Conservation (phyloP, 2,113 vertebrate species). For the Ochotona princeps region DNA sequence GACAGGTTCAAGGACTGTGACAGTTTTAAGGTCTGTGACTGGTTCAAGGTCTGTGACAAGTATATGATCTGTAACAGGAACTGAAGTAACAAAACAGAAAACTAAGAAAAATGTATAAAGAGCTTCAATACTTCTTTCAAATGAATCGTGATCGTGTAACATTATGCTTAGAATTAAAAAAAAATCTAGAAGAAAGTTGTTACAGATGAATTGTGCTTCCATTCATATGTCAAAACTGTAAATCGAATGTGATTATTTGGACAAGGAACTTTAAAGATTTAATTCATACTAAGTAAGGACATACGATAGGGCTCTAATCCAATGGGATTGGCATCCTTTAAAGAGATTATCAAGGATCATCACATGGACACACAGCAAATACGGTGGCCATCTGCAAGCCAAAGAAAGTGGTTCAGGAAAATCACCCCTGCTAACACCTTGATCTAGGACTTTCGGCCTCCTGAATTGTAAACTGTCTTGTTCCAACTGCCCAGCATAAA, state of each 20-base stretch:
- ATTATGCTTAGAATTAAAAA: not conserved
- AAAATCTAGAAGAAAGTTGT: not conserved
- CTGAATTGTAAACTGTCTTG: not conserved
- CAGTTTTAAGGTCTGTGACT: conserved; percentile 7
- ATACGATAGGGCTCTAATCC: not conserved
- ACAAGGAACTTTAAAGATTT: not conserved
- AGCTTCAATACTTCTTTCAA: not conserved
- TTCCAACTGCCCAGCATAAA: not conserved
- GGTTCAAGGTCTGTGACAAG: not conserved
- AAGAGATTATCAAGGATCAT: not conserved
- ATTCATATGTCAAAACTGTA: not conserved
- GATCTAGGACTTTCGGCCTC: not conserved
- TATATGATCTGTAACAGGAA: conserved; percentile 47
- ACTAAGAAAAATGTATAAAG: not conserved
- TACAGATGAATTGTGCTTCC: not conserved
- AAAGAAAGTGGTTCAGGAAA: not conserved
- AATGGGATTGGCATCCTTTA: not conserved
- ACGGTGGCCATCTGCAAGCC: not conserved
- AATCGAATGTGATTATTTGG: not conserved
- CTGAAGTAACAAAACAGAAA: conserved; percentile 55
- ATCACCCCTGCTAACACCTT: not conserved
- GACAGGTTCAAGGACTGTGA: conserved; percentile 8
- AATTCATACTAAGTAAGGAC: not conserved
- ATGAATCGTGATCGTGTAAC: not conserved
- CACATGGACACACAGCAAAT: not conserved